Percentiles rank a stretch among this genome's conserved stretches.
Evolutionary conservation across 2,797 vertebrate genomes (phyloP).

Genomic region (Pangasius sanitwongsei): DNA sequence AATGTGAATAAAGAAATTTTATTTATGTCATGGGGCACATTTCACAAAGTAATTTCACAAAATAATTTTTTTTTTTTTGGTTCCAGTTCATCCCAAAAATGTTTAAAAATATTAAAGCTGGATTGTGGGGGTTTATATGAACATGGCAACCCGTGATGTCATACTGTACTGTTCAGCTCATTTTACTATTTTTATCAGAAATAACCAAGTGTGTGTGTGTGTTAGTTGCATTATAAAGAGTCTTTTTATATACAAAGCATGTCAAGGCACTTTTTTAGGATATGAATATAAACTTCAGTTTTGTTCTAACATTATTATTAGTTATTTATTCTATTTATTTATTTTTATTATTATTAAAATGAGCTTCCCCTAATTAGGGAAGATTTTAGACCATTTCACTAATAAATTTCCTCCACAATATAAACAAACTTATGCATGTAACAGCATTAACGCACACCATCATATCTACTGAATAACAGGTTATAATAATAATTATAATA

Average conservation of each 20-base stretch:
- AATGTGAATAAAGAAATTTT: constrained; percentile 48
- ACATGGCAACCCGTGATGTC: constrained; percentile 15
- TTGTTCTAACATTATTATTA: background rate
- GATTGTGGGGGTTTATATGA: background rate
- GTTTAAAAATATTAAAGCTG: background rate
- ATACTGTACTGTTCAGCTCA: background rate
- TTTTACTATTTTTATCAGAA: background rate
- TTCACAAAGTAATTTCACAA: background rate
- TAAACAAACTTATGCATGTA: too few relatives aligned
- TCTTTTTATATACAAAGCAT: background rate
- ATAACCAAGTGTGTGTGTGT: background rate
- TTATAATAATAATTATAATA: background rate
- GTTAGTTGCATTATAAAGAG: background rate
- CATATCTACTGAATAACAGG: too few relatives aligned
- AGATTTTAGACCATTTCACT: too few relatives aligned
- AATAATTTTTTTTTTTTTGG: background rate
- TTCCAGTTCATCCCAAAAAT: too few relatives aligned
- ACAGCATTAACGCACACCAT: background rate
- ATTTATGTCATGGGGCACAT: constrained; percentile 24
- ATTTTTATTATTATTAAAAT: background rate
- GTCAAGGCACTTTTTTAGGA: too few relatives aligned
- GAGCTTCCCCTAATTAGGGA: background rate
- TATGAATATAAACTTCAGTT: background rate
- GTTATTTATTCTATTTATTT: background rate
- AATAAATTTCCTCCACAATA: background rate